phyloP scores from a whole-genome alignment of 1,140 invertebrate genomes.

The Eupristina koningsbergeri region DNA sequence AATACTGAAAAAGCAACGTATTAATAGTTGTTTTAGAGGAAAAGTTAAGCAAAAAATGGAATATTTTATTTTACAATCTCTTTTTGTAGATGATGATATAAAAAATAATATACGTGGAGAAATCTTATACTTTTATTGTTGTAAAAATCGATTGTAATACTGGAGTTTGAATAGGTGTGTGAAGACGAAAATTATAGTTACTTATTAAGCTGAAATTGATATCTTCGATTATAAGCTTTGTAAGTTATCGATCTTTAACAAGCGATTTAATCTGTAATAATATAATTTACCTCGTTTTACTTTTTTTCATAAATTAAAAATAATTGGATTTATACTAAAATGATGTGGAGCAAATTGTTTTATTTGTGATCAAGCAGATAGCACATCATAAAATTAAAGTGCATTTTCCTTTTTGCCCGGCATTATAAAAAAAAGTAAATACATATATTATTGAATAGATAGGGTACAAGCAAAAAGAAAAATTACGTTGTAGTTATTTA shows the following conservation, averaged over 20 bases:
- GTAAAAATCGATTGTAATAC: not conserved
- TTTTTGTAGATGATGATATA: not conserved
- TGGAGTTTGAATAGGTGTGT: not conserved
- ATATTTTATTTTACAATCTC: not conserved
- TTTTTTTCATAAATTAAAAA: not conserved
- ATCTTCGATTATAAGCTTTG: constrained; percentile 7
- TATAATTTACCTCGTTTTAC: not conserved
- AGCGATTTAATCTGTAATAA: constrained; percentile 16
- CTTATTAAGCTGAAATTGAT: not conserved
- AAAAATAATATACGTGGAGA: not conserved
- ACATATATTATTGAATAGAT: constrained; percentile 2
- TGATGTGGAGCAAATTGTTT: not conserved
- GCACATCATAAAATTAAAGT: not conserved
- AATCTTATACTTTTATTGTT: not conserved
- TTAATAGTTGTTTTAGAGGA: too few relatives aligned
- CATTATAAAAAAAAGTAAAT: not conserved
- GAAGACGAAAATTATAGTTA: constrained; percentile 2
- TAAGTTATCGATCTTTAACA: not conserved
- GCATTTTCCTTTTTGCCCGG: not conserved
- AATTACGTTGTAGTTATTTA: not conserved
- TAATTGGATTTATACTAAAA: not conserved
- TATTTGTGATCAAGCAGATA: not conserved
- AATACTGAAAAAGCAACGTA: not conserved
- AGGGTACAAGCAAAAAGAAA: not conserved
- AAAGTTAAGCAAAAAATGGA: not conserved